Percentiles rank a stretch among this genome's conserved stretches.
Evolutionary conservation across 2,113 vertebrate genomes (phyloP).

Genomic region (Hippotragus niger): DNA sequence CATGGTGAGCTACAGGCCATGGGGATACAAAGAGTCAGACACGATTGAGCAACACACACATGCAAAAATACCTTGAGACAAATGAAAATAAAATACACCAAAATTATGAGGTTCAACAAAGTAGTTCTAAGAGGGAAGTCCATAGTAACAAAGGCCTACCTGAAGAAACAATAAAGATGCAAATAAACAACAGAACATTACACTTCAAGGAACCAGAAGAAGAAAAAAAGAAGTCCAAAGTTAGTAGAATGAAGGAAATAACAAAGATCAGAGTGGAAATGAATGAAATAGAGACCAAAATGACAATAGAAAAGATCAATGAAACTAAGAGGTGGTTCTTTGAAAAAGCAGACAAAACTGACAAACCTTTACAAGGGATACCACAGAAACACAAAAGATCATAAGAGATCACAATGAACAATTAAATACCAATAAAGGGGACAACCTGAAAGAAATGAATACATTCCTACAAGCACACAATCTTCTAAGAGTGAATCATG

Average conservation of each 20-base stretch:
- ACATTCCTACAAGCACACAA: background rate
- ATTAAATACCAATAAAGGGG: background rate
- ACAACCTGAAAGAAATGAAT: background rate
- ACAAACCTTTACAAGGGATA: background rate
- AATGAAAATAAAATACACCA: background rate
- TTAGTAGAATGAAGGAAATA: background rate
- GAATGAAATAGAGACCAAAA: background rate
- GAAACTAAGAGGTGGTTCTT: background rate
- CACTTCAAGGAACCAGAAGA: background rate
- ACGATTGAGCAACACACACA: background rate
- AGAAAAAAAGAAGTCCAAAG: background rate
- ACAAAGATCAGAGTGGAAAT: background rate
- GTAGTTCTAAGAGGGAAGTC: background rate
- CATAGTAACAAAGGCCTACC: background rate
- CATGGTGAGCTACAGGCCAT: background rate
- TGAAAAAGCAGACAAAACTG: background rate
- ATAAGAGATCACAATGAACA: background rate
- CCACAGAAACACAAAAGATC: background rate
- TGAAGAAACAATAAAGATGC: background rate
- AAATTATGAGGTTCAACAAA: background rate
- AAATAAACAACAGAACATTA: background rate
- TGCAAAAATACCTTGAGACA: background rate
- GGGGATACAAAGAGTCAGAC: background rate
- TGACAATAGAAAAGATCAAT: background rate
- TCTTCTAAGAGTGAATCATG: background rate